These are phyloP conservation scores for Glossophaga mutica DNA, from an alignment of 2,797 vertebrate genomes.

Conservation along the genomic window DNA sequence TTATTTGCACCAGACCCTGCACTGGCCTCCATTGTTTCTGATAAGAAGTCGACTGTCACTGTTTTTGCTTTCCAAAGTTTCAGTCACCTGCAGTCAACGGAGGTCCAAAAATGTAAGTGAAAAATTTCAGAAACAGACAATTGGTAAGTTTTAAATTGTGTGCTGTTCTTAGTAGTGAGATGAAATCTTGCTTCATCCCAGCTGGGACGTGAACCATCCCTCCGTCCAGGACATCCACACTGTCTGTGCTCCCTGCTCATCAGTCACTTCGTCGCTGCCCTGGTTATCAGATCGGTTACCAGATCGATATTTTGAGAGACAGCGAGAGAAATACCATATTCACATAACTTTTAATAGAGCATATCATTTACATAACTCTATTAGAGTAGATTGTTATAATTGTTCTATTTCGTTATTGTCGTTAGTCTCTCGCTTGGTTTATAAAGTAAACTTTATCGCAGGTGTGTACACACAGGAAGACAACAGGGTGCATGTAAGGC, in stretches of 20 bases:
- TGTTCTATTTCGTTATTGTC: background rate
- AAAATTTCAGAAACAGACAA: background rate
- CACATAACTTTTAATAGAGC: background rate
- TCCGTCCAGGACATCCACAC: background rate
- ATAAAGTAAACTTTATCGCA: background rate
- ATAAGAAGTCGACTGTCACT: too few species aligned
- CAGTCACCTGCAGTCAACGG: too few species aligned
- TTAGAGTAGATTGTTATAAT: background rate
- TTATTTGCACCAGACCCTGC: too few species aligned
- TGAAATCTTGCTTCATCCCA: background rate
- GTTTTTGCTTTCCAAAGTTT: too few species aligned
- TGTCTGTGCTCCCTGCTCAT: background rate
- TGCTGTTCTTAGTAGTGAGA: background rate
- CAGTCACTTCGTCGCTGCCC: background rate
- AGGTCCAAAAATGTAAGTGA: too few species aligned
- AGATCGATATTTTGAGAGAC: too few species aligned
- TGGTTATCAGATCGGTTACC: background rate
- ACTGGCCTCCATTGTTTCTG: too few species aligned
- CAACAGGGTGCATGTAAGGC: background rate
- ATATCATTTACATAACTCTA: background rate
- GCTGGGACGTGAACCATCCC: background rate
- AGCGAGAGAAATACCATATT: background rate
- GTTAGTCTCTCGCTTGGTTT: background rate
- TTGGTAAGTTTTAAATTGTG: background rate
- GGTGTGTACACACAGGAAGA: background rate